A percentile compares a stretch with the other conserved stretches of the same genome.
phyloP scores from a whole-genome alignment of 2,797 vertebrate genomes.

The Orestias chungarensis region DNA sequence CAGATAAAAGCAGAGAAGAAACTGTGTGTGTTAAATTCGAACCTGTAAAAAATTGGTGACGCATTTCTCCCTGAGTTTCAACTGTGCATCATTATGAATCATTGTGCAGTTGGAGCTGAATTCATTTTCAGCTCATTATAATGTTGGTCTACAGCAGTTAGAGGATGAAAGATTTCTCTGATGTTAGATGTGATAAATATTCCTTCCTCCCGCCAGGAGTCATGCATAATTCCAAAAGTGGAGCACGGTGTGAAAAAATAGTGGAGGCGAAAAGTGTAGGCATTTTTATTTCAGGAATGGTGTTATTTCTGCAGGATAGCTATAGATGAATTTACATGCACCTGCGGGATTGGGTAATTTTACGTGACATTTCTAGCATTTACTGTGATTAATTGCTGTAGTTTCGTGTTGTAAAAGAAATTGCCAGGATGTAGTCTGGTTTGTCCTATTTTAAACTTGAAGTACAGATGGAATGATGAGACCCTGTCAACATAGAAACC shows the following conservation, averaged over 20 bases:
- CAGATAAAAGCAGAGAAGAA: slow-evolving; percentile 11
- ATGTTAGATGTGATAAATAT: slow-evolving; percentile 37
- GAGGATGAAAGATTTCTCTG: slow-evolving; percentile 6
- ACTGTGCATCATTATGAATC: rapidly evolving
- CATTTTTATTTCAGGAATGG: slow-evolving; percentile 40
- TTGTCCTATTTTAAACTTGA: background rate
- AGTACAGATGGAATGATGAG: background rate
- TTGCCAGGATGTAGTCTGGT: background rate
- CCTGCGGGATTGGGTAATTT: background rate
- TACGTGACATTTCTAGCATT: background rate
- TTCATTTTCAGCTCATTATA: slow-evolving; percentile 2
- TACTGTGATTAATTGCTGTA: background rate
- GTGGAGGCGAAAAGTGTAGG: slow-evolving; percentile 28
- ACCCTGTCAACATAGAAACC: no score
- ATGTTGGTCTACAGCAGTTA: background rate
- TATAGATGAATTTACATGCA: background rate
- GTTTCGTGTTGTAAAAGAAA: background rate
- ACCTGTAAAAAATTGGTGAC: background rate
- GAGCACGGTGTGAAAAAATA: slow-evolving; percentile 23
- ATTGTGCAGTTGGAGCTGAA: background rate
- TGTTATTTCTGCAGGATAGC: slow-evolving; percentile 12
- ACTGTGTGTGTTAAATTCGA: background rate
- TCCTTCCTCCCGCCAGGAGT: slow-evolving; percentile 13
- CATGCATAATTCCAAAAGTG: slow-evolving; percentile 47
- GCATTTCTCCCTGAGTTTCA: background rate